These are phyloP conservation scores for Pseudopleuronectes americanus DNA, from an alignment of 2,797 vertebrate genomes.

Conservation along the genomic window DNA sequence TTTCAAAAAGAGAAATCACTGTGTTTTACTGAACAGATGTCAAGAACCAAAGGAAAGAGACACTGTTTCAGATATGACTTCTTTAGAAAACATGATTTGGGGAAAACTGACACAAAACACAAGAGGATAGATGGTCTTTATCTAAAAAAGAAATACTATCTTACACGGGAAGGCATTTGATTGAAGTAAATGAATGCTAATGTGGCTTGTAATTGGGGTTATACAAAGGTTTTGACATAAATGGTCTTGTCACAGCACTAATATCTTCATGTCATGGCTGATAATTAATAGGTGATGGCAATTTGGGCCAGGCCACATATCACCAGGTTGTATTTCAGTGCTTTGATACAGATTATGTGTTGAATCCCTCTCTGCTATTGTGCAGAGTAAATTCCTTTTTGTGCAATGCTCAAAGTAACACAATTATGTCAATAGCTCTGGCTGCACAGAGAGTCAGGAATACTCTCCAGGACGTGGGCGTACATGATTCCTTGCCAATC, in stretches of 20 bases:
- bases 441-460: too few relatives aligned
- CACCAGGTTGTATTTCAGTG: slow-evolving; percentile 50
- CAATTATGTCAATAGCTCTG: too few relatives aligned
- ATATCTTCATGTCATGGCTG: slow-evolving; percentile 77
- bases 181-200: slow-evolving; percentile 72
- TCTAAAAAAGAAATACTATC: slow-evolving; percentile 36
- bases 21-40: too few relatives aligned
- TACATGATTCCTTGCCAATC: too few relatives aligned
- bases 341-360: slow-evolving; percentile 63
- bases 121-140: background rate
- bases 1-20: too few relatives aligned
- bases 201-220: slow-evolving; percentile 81
- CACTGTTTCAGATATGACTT: background rate
- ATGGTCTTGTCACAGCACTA: slow-evolving; percentile 75
- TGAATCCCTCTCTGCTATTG: slow-evolving; percentile 28
- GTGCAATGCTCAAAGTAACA: background rate
- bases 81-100: slow-evolving; percentile 9
- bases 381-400: slow-evolving; percentile 23
- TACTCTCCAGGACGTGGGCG: too few relatives aligned
- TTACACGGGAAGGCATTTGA: slow-evolving; percentile 48
- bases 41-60: slow-evolving; percentile 11
- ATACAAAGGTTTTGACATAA: slow-evolving; percentile 78
- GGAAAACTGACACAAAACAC: background rate
- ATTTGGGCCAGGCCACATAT: slow-evolving; percentile 63
- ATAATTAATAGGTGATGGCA: slow-evolving; percentile 75